Evolutionary conservation across 2,797 vertebrate genomes (phyloP), one percentile per base, ranked within the genome.

Genomic region (Malurus splendens): DNA sequence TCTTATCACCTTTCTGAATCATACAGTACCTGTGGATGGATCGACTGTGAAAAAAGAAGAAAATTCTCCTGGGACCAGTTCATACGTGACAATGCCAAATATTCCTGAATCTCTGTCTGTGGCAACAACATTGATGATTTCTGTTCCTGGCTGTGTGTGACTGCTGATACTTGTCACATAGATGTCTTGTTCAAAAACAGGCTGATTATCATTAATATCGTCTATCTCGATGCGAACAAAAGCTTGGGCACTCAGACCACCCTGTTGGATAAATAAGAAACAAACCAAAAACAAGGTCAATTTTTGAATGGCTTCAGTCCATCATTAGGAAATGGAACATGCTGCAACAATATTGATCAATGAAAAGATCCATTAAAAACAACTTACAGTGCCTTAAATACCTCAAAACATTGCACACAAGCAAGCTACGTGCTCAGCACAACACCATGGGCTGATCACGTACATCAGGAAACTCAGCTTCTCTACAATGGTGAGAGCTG

Each of bases 211-310:
- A 5, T 99, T 99, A 78, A 98, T 88, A 65, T 99, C 99, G 80
- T 98, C 98, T 79, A 99, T 96, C 68, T 98, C 98, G 0, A 99
- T 97, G 77, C 97, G 98, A 78, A 99, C 98, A 82, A 98, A 99
- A 51, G 98, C 98, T 76, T 99, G 98, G 61, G 98, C 98, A 20
- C 98, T 98, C 74, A 99, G 96, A 20, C 98, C 98, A 65, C 98
- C 99, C 99, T 99, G 94, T 95, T 50, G 82, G 86, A 95, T 41
- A 93, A 89, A 94, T 50, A 61, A 93, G 50, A 83, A 89, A 83
- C 44, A 66, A 70, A n/a, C 23, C 28, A 38, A 54, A 66, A 67
- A 44, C 9, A n/a, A 50, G 3, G 18, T 71, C 32, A 74, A 9
- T 57, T 91, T 82, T 54, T 36, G 50, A 75, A 75, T 47, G 25